A percentile compares a stretch with the other conserved stretches of the same genome.
Evolutionary conservation across 2,888 invertebrate species (phyloP).

Genomic region (Caenorhabditis drosophilae): DNA sequence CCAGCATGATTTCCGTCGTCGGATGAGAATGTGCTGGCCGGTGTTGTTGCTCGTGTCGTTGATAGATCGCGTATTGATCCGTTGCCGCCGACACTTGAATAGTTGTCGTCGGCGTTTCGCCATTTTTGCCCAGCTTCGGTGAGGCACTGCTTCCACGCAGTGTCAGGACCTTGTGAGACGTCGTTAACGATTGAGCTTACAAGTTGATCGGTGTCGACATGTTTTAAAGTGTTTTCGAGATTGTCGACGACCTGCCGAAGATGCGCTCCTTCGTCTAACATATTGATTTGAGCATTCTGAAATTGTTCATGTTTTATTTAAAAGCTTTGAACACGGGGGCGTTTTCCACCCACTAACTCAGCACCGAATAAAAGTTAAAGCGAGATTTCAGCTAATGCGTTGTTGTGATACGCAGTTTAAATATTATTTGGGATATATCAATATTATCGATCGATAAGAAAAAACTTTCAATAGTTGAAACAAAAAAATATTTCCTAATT

Average conservation of each 20-base stretch:
- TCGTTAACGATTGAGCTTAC: slow-evolving; percentile 48
- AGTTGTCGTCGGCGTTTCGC: slow-evolving; percentile 23
- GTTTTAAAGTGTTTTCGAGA: slow-evolving; percentile 54
- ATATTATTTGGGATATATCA: no score
- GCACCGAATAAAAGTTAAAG: no score
- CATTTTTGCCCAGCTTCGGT: slow-evolving; percentile 32
- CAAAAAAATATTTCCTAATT: no score
- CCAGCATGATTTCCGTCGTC: not conserved
- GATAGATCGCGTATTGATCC: slow-evolving; percentile 33
- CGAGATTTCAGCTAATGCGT: no score
- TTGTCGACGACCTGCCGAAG: slow-evolving; percentile 59
- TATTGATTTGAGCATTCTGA: slow-evolving; percentile 50
- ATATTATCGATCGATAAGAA: no score
- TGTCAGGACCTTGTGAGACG: slow-evolving; percentile 49
- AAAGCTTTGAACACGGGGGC: no score
- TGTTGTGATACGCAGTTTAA: no score
- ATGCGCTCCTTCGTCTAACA: slow-evolving; percentile 63
- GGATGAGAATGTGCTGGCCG: slow-evolving; percentile 17
- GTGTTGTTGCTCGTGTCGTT: slow-evolving; percentile 16
- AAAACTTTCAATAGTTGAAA: no score
- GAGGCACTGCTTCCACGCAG: slow-evolving; percentile 49
- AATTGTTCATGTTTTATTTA: no score
- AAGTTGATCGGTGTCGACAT: slow-evolving; percentile 44
- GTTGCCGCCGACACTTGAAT: slow-evolving; percentile 25
- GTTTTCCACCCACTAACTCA: no score